Conservation (phyloP, 2,888 invertebrate species). For the Pristionchus mayeri region DNA sequence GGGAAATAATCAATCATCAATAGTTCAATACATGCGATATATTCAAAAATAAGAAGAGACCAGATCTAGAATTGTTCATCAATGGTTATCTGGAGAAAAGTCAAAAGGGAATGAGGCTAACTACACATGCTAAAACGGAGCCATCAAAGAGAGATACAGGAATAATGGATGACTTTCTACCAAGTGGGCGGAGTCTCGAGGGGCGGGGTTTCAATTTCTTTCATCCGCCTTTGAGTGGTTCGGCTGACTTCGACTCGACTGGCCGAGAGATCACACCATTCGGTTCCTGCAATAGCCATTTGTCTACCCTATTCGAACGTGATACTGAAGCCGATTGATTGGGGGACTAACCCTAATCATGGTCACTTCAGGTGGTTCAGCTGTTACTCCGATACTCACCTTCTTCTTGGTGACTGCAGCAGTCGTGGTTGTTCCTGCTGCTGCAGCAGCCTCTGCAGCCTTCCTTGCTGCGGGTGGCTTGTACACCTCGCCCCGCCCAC, state of each 20-base stretch:
- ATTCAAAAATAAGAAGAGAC: not conserved
- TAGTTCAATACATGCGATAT: not conserved
- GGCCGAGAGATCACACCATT: not conserved
- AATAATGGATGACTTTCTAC: not conserved
- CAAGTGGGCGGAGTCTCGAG: not conserved
- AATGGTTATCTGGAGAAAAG: not conserved
- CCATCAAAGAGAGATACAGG: not conserved
- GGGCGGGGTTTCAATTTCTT: not conserved
- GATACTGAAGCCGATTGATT: too few species aligned
- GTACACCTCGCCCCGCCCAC: conserved; percentile 35
- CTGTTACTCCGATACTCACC: not conserved
- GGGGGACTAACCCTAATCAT: too few species aligned
- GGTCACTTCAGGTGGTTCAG: too few species aligned
- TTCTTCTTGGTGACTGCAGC: not conserved
- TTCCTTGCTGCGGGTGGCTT: conserved; percentile 43
- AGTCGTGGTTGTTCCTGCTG: not conserved
- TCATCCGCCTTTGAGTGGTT: not conserved
- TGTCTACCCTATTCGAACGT: not conserved
- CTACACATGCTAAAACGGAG: conserved; percentile 28
- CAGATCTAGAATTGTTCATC: conserved; percentile 14
- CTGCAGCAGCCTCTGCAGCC: conserved; percentile 17
- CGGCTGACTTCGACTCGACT: not conserved
- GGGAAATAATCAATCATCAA: conserved; percentile 14
- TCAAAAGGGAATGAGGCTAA: not conserved
- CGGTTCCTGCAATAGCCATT: not conserved